Base-by-base conservation (phyloP, 2,888 invertebrate species). In the Meiosimyza decipiens region DNA sequence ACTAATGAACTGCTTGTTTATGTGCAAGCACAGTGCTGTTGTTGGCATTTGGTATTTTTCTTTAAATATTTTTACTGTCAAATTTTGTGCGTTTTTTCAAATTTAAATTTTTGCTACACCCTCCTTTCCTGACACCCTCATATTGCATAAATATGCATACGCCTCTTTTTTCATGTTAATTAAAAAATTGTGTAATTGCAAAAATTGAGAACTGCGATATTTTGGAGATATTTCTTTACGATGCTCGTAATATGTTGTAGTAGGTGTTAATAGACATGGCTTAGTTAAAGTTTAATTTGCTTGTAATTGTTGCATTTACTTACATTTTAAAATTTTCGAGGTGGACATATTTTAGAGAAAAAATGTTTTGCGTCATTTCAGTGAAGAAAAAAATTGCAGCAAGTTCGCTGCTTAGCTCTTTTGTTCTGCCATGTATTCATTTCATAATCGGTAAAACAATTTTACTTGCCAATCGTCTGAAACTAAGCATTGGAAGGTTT, bases 241-340 rank as follows among this genome's bases (percentile, higher is more conserved):
- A 22, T 11, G 50, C 50, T 49, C 18, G 22, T 22, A n/a, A 47
- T 33, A 22, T 65, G 12, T 52, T 12, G 54, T 66, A 11, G 52
- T 62, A 62, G 62, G 60, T 69, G 69, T 69, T 69, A 62, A 69
- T 60, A n/a, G 52, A 60, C 69, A 60, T 13, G 16, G 16, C 7
- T 69, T 62, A 69, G 52, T 69, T 69, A 60, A 7, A 16, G 16
- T 13, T 62, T 60, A 69, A 69, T 69, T 69, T 52, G 52, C 7
- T 69, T 49, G 40, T 40, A 28, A 60, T 57, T 69, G 62, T 52
- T 60, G 40, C 40, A 9, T 40, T 40, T 40, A 40, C 40, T 40
- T 40, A 40, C 9, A 40, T 40, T 40, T 40, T 9, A 9, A 7
- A 40, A 40, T 40, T 9, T 6, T 9, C 40, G 9, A 9, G 9